phyloP scores from a whole-genome alignment of 2,888 invertebrate genomes.

The Hydriomena furcata region DNA sequence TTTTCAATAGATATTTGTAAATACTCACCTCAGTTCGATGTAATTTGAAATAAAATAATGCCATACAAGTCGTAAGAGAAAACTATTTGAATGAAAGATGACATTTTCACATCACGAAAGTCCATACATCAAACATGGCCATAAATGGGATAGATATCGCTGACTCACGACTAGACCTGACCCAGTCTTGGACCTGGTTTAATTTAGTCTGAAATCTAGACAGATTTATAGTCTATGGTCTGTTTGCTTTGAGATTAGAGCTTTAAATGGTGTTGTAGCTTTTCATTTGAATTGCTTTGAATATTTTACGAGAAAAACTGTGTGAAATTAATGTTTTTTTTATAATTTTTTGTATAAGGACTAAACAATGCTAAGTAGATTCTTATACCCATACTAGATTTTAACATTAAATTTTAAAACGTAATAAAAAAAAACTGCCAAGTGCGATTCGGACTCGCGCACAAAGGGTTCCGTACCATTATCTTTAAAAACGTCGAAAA shows the following conservation, averaged over 20 bases:
- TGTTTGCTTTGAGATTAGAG: constrained; percentile 4
- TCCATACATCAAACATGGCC: constrained; percentile 11
- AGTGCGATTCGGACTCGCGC: too few species aligned
- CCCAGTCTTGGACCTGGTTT: constrained; percentile 25
- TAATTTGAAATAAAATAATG: too few species aligned
- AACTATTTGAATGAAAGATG: constrained; percentile 10
- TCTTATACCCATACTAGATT: too few species aligned
- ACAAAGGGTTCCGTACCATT: too few species aligned
- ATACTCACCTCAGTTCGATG: too few species aligned
- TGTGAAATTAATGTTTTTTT: too few species aligned
- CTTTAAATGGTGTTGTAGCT: constrained; percentile 4
- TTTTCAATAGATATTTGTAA: too few species aligned
- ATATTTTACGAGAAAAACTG: neutral
- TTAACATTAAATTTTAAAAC: too few species aligned
- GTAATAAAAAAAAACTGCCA: too few species aligned
- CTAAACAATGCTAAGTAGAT: too few species aligned
- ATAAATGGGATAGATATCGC: constrained; percentile 11
- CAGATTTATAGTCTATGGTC: constrained; percentile 32
- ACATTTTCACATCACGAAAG: constrained; percentile 19
- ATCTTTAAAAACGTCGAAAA: too few species aligned
- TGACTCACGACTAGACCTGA: constrained; percentile 32
- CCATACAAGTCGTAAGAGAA: constrained; percentile 5
- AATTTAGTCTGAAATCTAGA: constrained; percentile 30
- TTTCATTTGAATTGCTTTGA: neutral
- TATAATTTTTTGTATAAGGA: too few species aligned